Conservation (phyloP, 2,797 vertebrate genomes). For the Hemitrygon akajei region DNA sequence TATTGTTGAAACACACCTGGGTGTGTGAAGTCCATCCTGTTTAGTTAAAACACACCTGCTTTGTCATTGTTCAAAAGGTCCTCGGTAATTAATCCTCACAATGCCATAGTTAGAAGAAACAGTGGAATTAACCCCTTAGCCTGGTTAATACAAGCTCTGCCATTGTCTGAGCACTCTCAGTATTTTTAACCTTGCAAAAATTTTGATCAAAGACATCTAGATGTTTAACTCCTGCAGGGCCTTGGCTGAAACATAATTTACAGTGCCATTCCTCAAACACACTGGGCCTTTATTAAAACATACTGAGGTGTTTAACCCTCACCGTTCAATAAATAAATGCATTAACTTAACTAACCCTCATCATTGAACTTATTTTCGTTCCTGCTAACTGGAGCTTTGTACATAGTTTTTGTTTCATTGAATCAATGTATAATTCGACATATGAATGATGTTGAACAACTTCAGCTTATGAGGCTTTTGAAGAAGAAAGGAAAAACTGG, state of each 20-base stretch:
- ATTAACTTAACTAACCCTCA: background rate
- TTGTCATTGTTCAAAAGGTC: background rate
- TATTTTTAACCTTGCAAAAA: background rate
- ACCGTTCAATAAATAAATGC: no score
- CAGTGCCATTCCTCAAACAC: no score
- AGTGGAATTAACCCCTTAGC: no score
- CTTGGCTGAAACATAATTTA: background rate
- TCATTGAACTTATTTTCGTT: background rate
- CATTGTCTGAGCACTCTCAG: background rate
- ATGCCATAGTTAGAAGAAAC: no score
- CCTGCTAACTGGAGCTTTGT: background rate
- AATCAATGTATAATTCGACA: background rate
- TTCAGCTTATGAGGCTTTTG: no score
- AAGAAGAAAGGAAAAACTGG: no score
- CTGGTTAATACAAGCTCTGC: background rate
- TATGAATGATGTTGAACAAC: no score
- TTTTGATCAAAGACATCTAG: background rate
- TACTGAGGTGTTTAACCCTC: no score
- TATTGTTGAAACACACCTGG: background rate
- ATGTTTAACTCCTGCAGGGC: background rate
- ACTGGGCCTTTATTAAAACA: no score
- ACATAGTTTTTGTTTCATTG: background rate
- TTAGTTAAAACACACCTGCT: background rate
- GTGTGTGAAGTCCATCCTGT: background rate
- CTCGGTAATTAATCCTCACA: background rate